Conservation (phyloP, 2,797 vertebrate species). For the Valencia hispanica region DNA sequence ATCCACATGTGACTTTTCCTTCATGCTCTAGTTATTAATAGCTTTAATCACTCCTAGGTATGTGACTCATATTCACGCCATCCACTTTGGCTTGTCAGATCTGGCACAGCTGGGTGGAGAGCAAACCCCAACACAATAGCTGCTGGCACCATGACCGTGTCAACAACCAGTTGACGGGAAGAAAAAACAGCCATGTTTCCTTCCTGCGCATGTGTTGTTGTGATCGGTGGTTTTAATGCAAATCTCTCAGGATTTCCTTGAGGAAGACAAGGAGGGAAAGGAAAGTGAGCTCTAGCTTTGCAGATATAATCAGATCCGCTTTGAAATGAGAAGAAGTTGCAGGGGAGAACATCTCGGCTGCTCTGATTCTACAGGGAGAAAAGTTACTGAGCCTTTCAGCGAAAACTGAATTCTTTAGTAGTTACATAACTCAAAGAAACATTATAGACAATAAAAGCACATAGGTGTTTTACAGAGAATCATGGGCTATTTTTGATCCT, state of each 20-base stretch:
- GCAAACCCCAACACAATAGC: constrained; percentile 28
- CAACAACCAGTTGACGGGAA: constrained; percentile 68
- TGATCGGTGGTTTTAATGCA: constrained; percentile 23
- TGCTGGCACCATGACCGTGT: constrained; percentile 16
- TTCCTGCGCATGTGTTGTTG: constrained; percentile 56
- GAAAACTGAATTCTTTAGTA: constrained; percentile 19
- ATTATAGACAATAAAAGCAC: constrained; percentile 11
- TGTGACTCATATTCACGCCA: constrained; percentile 13
- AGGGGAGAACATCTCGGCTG: constrained; percentile 14
- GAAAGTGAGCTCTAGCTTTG: constrained; percentile 2
- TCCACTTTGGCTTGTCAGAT: constrained; percentile 9
- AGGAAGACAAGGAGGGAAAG: background rate
- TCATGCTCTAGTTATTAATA: background rate
- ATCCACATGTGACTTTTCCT: background rate
- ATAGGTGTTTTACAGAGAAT: background rate
- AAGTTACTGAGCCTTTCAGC: constrained; percentile 29
- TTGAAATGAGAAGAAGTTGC: constrained; percentile 20
- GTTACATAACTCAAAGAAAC: constrained; percentile 18
- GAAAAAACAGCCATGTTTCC: constrained; percentile 34
- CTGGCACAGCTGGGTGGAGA: background rate
- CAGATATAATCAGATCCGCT: background rate
- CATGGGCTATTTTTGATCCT: background rate
- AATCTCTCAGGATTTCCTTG: constrained; percentile 47
- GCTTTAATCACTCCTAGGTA: constrained; percentile 6
- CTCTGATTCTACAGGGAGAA: background rate